Base-by-base conservation (phyloP, 2,797 vertebrate genomes). In the Chelon auratus region DNA sequence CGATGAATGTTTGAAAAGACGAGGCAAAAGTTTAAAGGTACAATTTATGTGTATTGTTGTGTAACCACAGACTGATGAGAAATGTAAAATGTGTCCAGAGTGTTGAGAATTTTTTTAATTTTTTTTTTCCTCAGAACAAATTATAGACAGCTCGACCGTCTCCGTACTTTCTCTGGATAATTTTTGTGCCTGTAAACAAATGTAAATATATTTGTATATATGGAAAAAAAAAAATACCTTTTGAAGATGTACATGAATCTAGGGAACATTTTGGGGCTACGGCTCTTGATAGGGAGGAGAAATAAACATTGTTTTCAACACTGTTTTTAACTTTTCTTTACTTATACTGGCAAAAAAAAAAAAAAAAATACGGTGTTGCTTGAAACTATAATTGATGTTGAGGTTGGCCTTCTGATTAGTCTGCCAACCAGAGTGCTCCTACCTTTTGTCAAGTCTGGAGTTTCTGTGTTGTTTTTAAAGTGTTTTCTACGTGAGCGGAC, bases 141-240 rank as follows among this genome's bases (percentile, higher is more conserved):
- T 62, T 53, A 55, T 62, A 59, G n/a, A 55, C 36, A 36, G 52
- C 48, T 75, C 48, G 66, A 22, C 52, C 83, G 73, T 88, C 73
- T 79, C 62, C 78, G n/a, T 45, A 72, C 60, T 43, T 75, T 51
- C 83, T 64, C 55, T 79, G 59, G 52, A 74, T 65, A 3, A 33
- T 71, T 83, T 70, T 45, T 88, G 81, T 90, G 81, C 68, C 71
- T 94, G 90, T 92, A 91, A 91, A 87, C 63, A 79, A 88, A 65
- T 94, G 91, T 94, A 93, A 89, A 93, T 94, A 91, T 85, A 72
- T 92, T 62, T 93, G 89, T 92, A 86, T 85, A 92, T 92, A 87
- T 92, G 73, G 88, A 77, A 26, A 26, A 26, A 26, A 26, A 26
- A 75, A 85, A 88, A 76, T 85, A 64, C 79, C 5, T 75, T 89